Percentiles rank a stretch among this genome's conserved stretches.
phyloP scores from a whole-genome alignment of 37 sponge, comb jelly and placozoan species.

The Beroe ovata region DNA sequence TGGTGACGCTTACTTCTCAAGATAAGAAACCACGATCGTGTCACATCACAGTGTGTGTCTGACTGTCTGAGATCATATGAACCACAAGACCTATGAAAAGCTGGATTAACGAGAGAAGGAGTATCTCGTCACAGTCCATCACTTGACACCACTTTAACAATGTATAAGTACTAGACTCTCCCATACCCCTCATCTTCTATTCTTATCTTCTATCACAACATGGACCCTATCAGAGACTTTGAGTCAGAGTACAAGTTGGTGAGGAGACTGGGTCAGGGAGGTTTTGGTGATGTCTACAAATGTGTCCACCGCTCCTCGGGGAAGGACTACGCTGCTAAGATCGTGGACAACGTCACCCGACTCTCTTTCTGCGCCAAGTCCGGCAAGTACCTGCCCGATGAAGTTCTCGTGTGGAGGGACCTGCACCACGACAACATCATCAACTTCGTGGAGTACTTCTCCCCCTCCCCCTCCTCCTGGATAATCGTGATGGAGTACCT shows the following conservation, averaged over 20 bases:
- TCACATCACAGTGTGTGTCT: too few relatives aligned
- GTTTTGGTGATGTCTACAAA: slow-evolving; percentile 36
- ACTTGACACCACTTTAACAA: background rate
- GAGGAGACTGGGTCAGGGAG: slow-evolving; percentile 9
- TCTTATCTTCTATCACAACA: background rate
- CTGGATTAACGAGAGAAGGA: too few relatives aligned
- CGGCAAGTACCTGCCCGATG: background rate
- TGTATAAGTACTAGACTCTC: background rate
- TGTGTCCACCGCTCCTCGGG: slow-evolving; percentile 15
- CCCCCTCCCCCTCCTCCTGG: background rate
- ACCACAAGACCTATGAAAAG: too few relatives aligned
- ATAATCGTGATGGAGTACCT: slow-evolving; percentile 61
- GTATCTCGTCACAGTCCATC: background rate
- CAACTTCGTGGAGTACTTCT: slow-evolving; percentile 15
- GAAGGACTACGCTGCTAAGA: slow-evolving; percentile 17
- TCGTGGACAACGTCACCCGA: background rate
- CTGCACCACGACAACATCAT: slow-evolving; percentile 19
- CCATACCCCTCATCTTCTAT: background rate
- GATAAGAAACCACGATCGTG: too few relatives aligned
- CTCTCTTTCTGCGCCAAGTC: slow-evolving; percentile 8
- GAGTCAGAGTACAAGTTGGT: slow-evolving; percentile 18
- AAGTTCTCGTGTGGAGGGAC: background rate
- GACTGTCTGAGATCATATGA: too few relatives aligned
- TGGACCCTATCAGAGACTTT: background rate
- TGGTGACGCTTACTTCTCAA: too few relatives aligned